These are phyloP conservation scores for Exaiptasia diaphana DNA, from an alignment of 64 coral and sea anemone species.

Conservation along the genomic window DNA sequence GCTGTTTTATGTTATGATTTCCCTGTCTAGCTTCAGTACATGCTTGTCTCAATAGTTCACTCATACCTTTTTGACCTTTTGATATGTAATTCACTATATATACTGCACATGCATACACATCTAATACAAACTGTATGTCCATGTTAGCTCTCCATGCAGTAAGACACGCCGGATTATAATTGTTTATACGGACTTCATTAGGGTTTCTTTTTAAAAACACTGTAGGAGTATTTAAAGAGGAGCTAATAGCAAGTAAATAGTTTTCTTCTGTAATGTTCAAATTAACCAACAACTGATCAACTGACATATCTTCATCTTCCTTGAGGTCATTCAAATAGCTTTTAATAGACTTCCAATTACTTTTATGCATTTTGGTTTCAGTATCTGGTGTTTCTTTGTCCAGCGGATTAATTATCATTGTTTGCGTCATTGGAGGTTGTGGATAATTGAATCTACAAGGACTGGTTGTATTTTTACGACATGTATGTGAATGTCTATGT, in stretches of 20 bases:
- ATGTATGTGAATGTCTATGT: conserved; percentile 87
- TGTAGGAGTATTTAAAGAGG: conserved; percentile 22
- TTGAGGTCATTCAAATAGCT: conserved; percentile 18
- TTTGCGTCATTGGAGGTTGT: conserved; percentile 11
- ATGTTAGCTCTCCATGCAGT: conserved; percentile 74
- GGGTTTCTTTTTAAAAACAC: conserved; percentile 33
- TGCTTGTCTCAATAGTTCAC: conserved; percentile 64
- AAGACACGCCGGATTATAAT: conserved; percentile 68
- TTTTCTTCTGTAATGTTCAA: conserved; percentile 12
- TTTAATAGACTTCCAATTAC: background rate
- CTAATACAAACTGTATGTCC: conserved; percentile 70
- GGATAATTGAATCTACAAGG: conserved; percentile 5
- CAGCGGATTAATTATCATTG: background rate
- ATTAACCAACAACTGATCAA: conserved; percentile 14
- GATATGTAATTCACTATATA: conserved; percentile 75
- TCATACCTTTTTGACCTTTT: conserved; percentile 74
- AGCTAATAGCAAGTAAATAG: conserved; percentile 12
- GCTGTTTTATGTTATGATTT: conserved; percentile 18
- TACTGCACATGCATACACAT: conserved; percentile 70
- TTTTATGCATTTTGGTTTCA: background rate
- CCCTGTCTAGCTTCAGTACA: conserved; percentile 8
- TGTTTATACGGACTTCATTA: conserved; percentile 31
- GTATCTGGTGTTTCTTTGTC: background rate
- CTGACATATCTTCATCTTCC: conserved; percentile 18
- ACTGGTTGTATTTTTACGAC: conserved; percentile 70